A percentile compares a stretch with the other conserved stretches of the same genome.
These are phyloP conservation scores for Tortricodes alternella DNA, from an alignment of 2,888 invertebrate genomes.

Conservation along the genomic window DNA sequence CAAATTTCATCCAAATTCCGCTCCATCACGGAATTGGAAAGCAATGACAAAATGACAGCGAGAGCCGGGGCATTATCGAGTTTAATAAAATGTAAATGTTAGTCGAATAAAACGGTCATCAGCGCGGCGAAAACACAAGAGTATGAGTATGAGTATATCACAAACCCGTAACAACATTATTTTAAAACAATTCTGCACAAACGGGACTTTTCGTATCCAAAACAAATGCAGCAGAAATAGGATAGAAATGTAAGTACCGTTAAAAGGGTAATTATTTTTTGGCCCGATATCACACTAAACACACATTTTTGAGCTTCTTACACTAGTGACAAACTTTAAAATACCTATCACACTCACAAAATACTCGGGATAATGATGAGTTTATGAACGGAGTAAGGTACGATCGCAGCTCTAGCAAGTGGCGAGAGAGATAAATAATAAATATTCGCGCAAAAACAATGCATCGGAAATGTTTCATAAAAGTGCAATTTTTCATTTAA, in stretches of 20 bases:
- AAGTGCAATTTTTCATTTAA: constrained; percentile 31
- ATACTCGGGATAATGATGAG: neutral
- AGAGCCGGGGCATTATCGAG: constrained; percentile 12
- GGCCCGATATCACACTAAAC: too few species aligned
- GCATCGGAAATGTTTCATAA: constrained; percentile 20
- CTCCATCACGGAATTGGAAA: neutral
- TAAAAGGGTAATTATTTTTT: too few species aligned
- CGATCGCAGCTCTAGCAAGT: neutral
- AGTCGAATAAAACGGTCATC: constrained; percentile 9
- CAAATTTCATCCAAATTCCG: neutral
- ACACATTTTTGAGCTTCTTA: too few species aligned
- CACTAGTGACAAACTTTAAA: too few species aligned
- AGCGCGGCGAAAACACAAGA: neutral
- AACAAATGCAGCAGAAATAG: too few species aligned
- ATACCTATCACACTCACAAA: too few species aligned
- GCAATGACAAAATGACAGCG: constrained; percentile 3
- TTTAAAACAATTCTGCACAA: neutral
- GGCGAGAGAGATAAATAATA: constrained; percentile 1
- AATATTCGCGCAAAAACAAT: constrained; percentile 15
- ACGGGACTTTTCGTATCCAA: too few species aligned
- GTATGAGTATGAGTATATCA: neutral
- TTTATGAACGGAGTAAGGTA: neutral
- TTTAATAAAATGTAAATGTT: constrained; percentile 27
- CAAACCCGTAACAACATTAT: neutral
- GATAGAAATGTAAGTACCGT: too few species aligned